Percentiles rank a stretch among this genome's conserved stretches.
These are phyloP conservation scores for Botrylloides violaceus DNA, from an alignment of 23 tunicate genomes.

Conservation along the genomic window DNA sequence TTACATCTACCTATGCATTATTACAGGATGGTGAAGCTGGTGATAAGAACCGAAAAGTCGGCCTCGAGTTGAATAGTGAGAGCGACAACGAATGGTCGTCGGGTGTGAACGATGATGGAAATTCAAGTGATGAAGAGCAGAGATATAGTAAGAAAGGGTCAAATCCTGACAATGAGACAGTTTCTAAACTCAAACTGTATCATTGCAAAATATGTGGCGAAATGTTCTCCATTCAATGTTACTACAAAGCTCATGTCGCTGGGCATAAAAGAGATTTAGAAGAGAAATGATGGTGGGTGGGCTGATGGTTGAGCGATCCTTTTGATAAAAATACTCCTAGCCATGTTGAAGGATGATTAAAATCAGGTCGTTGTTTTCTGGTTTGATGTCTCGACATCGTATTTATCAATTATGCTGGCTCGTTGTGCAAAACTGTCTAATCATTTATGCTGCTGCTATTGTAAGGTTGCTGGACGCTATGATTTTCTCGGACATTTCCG, in stretches of 20 bases:
- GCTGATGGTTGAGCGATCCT: too few species aligned
- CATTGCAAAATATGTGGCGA: constrained; percentile 85
- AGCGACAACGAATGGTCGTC: neutral
- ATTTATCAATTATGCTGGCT: too few species aligned
- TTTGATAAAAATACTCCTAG: too few species aligned
- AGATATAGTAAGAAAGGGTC: neutral
- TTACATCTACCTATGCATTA: too few species aligned
- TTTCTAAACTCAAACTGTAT: constrained; percentile 34
- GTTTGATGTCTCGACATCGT: too few species aligned
- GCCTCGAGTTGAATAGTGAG: too few species aligned
- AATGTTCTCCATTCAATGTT: constrained; percentile 77
- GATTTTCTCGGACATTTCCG: too few species aligned
- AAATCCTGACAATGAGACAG: constrained; percentile 12
- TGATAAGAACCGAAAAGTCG: too few species aligned
- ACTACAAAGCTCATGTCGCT: constrained; percentile 86
- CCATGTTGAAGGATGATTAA: too few species aligned
- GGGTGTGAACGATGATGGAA: neutral
- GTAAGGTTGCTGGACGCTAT: neutral
- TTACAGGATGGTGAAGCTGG: too few species aligned
- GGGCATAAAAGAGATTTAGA: constrained; percentile 35
- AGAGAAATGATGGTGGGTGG: constrained; percentile 8
- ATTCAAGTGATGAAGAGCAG: constrained; percentile 8
- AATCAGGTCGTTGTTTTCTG: too few species aligned
- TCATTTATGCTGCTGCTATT: neutral
- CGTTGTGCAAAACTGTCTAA: neutral